Evolutionary conservation across 2,888 invertebrate species (phyloP).

Genomic region (Apotomis betuletana): DNA sequence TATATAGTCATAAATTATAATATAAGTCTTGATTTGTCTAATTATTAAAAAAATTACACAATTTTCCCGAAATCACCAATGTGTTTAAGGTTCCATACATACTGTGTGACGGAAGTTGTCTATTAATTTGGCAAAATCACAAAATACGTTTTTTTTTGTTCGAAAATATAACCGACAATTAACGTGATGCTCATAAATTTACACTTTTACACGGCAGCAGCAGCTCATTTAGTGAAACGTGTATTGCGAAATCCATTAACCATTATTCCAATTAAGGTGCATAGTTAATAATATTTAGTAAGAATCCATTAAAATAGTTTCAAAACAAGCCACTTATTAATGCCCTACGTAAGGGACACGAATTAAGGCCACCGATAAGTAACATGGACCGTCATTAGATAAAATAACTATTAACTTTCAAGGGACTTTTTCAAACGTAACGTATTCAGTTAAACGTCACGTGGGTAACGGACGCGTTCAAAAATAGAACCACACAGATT

Average conservation of each 20-base stretch:
- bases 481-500: neutral
- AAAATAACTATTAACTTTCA: constrained; percentile 71
- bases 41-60: no score
- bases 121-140: neutral
- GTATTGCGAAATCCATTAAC: constrained; percentile 29
- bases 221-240: constrained; percentile 17
- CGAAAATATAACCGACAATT: neutral
- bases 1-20: no score
- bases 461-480: constrained; percentile 20
- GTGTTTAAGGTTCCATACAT: no score
- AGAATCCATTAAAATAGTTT: constrained; percentile 58
- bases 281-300: constrained; percentile 23
- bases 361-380: constrained; percentile 72
- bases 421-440: constrained; percentile 46
- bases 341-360: constrained; percentile 50
- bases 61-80: no score
- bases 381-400: constrained; percentile 65
- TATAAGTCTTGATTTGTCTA: no score
- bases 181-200: neutral
- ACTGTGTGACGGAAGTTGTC: no score
- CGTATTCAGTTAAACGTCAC: constrained; percentile 28
- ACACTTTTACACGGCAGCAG: neutral
- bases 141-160: neutral
- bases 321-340: constrained; percentile 53
- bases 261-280: constrained; percentile 2